Evolutionary conservation across 2,888 invertebrate species (phyloP), one percentile per base, ranked within the genome.

Genomic region (Drosophila melanosoma): DNA sequence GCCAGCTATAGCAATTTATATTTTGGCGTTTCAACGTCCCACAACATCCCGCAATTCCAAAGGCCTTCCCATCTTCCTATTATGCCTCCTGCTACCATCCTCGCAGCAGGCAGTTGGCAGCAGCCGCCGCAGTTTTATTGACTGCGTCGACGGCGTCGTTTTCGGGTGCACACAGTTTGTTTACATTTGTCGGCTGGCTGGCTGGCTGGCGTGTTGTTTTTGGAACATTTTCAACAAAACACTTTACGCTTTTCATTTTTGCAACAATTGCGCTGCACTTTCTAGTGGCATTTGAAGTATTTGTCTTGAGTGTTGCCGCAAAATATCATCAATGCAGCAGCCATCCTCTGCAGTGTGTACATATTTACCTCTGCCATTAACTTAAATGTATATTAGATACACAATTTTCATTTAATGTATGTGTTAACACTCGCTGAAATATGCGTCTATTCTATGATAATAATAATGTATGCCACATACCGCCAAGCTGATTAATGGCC

Each of bases 211-310:
- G 42, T 82, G 86, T 87, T 87, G 83, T 86, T 87, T 88, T 87
- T 90, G 87, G 90, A 90, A 78, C 80, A 88, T 76, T 83, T 87
- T 87, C 89, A 90, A 88, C 90, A 87, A 87, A 87, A 88, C 90
- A 90, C 90, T 87, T 80, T 79, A 83, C 88, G 76, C 76, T 81
- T 79, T 81, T 79, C 63, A 76, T 81, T 83, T 81, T 83, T 79
- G 74, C 76, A 81, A 80, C 86, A 86, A 83, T 76, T 79, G 51
- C 69, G 81, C 68, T 82, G 87, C 86, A 69, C 71, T 84, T 85
- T 89, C 89, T 82, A 86, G 87, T 84, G 80, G 69, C 67, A 69
- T 78, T 74, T 70, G 60, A 78, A 89, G 86, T 69, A 64, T 81
- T 70, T 81, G 74, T 66, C 76, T 76, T 76, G 68, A 78, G 73